phyloP scores from a whole-genome alignment of 2,113 vertebrate genomes.

The Trogon surrucura region DNA sequence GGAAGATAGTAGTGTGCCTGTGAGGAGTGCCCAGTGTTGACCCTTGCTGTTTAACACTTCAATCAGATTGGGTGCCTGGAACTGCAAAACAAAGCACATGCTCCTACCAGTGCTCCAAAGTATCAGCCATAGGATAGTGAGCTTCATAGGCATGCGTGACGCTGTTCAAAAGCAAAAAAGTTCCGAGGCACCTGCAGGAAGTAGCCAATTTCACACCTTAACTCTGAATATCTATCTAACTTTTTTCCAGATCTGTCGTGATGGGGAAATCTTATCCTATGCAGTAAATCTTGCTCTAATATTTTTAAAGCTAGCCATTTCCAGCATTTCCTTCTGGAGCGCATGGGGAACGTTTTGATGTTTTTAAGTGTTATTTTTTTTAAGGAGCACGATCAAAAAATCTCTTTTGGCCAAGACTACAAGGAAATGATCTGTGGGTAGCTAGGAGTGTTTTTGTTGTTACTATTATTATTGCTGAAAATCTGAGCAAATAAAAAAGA shows the following conservation, averaged over 20 bases:
- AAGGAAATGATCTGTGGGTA: not conserved
- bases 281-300: not conserved
- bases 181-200: not conserved
- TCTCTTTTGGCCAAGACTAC: not conserved
- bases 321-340: not conserved
- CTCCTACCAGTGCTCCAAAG: not conserved
- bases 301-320: not conserved
- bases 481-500: not conserved
- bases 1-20: not conserved
- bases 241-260: not conserved
- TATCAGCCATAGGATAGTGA: not conserved
- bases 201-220: not conserved
- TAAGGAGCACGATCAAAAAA: not conserved
- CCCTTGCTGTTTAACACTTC: not conserved
- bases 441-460: not conserved
- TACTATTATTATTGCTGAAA: not conserved
- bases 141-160: not conserved
- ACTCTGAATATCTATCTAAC: not conserved
- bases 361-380: not conserved
- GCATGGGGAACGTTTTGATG: not conserved
- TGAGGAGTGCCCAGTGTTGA: not conserved
- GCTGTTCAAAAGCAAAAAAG: not conserved
- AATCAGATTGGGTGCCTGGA: not conserved
- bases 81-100: rapidly evolving
- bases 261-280: not conserved